These are phyloP conservation scores for Cariama cristata DNA, from an alignment of 2,113 vertebrate species.

Conservation along the genomic window DNA sequence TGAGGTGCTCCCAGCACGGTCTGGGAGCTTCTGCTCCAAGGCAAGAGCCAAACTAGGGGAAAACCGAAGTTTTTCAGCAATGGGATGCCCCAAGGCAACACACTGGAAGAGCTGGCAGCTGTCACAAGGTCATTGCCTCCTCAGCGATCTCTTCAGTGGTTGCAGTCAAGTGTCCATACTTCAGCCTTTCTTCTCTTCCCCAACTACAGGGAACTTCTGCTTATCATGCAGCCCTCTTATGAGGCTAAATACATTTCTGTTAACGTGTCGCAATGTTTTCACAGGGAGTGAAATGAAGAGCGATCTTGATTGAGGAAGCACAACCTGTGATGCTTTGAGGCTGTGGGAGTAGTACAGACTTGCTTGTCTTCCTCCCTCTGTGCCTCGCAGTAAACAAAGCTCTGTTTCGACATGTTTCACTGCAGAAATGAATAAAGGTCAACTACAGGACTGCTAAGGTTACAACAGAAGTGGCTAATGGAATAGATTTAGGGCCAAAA, in stretches of 20 bases:
- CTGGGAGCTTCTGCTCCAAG: neutral
- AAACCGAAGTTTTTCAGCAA: neutral
- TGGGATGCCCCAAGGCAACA: too few species aligned
- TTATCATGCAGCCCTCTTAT: too few species aligned
- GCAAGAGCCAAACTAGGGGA: neutral
- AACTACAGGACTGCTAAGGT: neutral
- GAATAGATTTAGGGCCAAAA: neutral
- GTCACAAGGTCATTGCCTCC: neutral
- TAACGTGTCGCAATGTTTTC: accelerated
- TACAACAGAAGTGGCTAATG: neutral
- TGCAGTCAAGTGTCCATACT: neutral
- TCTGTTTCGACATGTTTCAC: neutral
- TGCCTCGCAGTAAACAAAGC: too few species aligned
- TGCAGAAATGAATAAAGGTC: neutral
- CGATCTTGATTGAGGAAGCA: neutral
- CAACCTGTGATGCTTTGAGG: neutral
- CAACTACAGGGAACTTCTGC: neutral
- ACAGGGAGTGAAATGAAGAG: too few species aligned
- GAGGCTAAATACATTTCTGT: neutral
- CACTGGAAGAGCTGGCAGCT: neutral
- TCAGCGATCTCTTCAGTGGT: accelerated
- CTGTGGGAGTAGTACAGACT: neutral
- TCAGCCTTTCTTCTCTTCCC: neutral
- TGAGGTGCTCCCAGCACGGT: accelerated
- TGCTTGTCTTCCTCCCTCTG: neutral